phyloP scores from a whole-genome alignment of 2,888 invertebrate species.

The Ichneumon xanthorius region DNA sequence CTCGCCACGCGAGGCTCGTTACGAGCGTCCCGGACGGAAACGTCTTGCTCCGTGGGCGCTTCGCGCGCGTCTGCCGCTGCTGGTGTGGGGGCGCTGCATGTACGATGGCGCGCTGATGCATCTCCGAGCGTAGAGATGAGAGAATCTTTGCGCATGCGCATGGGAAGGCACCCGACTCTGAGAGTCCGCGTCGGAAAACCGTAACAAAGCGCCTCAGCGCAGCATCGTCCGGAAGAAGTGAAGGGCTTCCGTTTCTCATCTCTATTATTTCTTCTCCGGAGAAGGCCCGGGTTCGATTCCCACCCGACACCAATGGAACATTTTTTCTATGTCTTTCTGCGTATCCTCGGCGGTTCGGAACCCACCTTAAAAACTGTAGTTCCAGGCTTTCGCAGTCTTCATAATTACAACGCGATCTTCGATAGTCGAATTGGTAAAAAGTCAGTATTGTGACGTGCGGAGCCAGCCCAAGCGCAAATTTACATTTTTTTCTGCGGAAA shows the following conservation, averaged over 20 bases:
- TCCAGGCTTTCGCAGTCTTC: no score
- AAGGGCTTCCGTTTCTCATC: constrained; percentile 56
- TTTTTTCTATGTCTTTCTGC: no score
- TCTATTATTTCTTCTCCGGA: constrained; percentile 23
- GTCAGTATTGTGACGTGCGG: no score
- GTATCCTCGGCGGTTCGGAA: no score
- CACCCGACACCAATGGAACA: background rate
- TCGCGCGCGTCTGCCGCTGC: background rate
- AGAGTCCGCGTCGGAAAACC: constrained; percentile 5
- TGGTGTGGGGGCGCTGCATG: background rate
- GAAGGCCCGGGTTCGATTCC: constrained; percentile 11
- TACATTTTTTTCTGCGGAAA: no score
- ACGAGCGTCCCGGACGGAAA: constrained; percentile 13
- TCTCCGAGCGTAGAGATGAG: constrained; percentile 13
- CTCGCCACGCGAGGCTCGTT: constrained; percentile 39
- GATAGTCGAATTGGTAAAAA: no score
- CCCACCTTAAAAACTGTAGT: no score
- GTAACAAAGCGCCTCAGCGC: constrained; percentile 55
- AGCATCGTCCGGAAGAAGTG: constrained; percentile 59
- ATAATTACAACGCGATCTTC: no score
- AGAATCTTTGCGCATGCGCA: constrained; percentile 29
- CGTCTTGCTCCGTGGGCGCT: background rate
- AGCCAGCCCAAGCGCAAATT: no score
- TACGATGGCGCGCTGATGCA: background rate
- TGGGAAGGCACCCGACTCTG: background rate